phyloP scores from a whole-genome alignment of 2,888 invertebrate genomes.

The Andrena haemorrhoa region DNA sequence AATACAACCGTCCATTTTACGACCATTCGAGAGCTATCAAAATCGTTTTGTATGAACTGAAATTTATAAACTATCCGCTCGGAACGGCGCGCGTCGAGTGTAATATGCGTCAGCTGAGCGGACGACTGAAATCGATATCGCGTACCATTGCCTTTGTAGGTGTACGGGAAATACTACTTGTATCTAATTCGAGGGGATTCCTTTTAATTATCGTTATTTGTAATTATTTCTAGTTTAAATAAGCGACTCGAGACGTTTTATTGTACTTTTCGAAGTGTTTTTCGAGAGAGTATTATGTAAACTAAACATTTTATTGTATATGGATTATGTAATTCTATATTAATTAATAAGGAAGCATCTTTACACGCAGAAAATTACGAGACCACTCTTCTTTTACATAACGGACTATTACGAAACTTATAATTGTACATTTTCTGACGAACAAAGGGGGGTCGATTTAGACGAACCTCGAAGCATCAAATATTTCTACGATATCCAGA shows the following conservation, averaged over 20 bases:
- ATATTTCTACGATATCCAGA: neutral
- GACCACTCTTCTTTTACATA: constrained; percentile 19
- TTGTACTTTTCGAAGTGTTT: constrained; percentile 26
- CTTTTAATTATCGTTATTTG: constrained; percentile 45
- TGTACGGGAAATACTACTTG: constrained; percentile 36
- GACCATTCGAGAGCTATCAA: constrained; percentile 32
- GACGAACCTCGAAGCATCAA: neutral
- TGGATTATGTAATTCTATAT: constrained; percentile 23
- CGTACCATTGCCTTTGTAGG: constrained; percentile 50
- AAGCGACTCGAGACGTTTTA: constrained; percentile 16
- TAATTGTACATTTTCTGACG: constrained; percentile 8
- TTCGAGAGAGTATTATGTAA: constrained; percentile 19
- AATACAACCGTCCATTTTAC: constrained; percentile 61
- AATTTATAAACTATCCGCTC: constrained; percentile 39
- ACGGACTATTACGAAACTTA: neutral
- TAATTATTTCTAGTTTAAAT: constrained; percentile 30
- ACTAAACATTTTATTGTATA: constrained; percentile 36
- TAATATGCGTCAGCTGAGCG: constrained; percentile 40
- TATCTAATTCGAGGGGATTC: constrained; percentile 44
- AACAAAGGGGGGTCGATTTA: neutral
- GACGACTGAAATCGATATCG: constrained; percentile 67
- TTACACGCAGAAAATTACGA: constrained; percentile 18
- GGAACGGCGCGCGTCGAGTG: constrained; percentile 9
- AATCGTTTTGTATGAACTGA: constrained; percentile 38
- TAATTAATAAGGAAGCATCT: constrained; percentile 16